These are phyloP conservation scores for Tenualosa thibaudeaui DNA, from an alignment of 2,797 vertebrate species.

Conservation along the genomic window DNA sequence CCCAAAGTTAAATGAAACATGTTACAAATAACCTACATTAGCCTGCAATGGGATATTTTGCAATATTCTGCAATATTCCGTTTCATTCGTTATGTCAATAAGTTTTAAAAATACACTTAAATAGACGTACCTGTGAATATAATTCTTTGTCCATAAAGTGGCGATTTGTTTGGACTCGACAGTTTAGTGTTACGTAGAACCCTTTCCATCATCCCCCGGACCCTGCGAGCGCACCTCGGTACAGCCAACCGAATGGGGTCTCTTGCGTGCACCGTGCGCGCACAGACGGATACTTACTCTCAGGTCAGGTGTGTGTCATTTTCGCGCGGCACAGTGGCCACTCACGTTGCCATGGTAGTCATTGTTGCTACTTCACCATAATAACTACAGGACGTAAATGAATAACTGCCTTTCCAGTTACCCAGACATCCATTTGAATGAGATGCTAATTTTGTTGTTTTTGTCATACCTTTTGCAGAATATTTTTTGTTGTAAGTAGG, in stretches of 20 bases:
- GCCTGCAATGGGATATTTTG: too few species aligned
- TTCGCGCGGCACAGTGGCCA: neutral
- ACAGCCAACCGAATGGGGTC: neutral
- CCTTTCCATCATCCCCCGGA: conserved; percentile 5
- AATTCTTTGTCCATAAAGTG: conserved; percentile 65
- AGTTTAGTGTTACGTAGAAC: neutral
- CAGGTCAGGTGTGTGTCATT: neutral
- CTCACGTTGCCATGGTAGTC: conserved; percentile 4
- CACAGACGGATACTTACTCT: neutral
- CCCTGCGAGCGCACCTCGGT: neutral
- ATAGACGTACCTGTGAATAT: conserved; percentile 74
- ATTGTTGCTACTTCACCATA: neutral
- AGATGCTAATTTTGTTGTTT: too few species aligned
- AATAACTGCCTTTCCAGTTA: neutral
- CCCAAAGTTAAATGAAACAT: neutral
- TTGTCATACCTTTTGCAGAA: too few species aligned
- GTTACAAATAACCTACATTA: too few species aligned
- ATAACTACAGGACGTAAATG: neutral
- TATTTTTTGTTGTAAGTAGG: too few species aligned
- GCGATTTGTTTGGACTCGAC: neutral
- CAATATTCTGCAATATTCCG: too few species aligned
- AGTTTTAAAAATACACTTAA: too few species aligned
- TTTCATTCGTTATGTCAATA: too few species aligned
- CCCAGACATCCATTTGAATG: too few species aligned
- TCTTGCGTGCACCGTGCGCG: neutral